Base-by-base conservation (phyloP, 2,797 vertebrate species). In the Sebastolobus alascanus region DNA sequence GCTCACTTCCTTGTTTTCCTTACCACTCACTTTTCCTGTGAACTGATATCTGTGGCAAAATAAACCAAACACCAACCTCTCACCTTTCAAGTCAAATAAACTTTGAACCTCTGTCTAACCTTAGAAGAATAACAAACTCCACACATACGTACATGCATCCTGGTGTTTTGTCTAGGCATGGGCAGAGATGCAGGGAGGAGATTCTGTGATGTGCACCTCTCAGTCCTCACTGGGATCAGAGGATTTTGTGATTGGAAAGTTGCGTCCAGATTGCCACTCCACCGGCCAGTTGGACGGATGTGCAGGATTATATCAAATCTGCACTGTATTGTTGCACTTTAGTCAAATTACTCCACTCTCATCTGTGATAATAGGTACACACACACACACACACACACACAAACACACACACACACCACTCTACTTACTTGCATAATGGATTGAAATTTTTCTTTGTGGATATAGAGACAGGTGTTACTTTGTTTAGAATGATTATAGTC, bases 301-400 rank as follows among this genome's bases (percentile, higher is more conserved):
- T 87, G 83, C 16, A 63, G 93, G 93, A 95, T 95, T 95, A 94
- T 88, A 71, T 87, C 85, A 85, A 93, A 92, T 91, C 90, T 92
- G 90, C 60, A 75, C 86, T 83, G 77, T 92, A 93, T 93, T 94
- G 94, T 94, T 92, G 84, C 89, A 83, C 94, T 94, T 94, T 93
- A 95, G 93, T 91, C 89, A 93, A 94, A 95, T 95, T 92, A 95
- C 92, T 93, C 89, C 72, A 74, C 84, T 87, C 87, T 93, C 89
- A 93, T 94, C 90, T 93, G 90, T 84, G 89, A 92, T 91, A 91
- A 92, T 93, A 94, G 87, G 84, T 73, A 29, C 63, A 85, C 79
- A 89, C 84, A 77, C 2, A 72, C 79, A 80, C 31, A 14, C 76
- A 61, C 58, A 31, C 60, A 68, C 81, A 40, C 71, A 58, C 71